Percentiles rank a stretch among this genome's conserved stretches.
Evolutionary conservation across 2,113 vertebrate genomes (phyloP).

Genomic region (Alouatta palliata): DNA sequence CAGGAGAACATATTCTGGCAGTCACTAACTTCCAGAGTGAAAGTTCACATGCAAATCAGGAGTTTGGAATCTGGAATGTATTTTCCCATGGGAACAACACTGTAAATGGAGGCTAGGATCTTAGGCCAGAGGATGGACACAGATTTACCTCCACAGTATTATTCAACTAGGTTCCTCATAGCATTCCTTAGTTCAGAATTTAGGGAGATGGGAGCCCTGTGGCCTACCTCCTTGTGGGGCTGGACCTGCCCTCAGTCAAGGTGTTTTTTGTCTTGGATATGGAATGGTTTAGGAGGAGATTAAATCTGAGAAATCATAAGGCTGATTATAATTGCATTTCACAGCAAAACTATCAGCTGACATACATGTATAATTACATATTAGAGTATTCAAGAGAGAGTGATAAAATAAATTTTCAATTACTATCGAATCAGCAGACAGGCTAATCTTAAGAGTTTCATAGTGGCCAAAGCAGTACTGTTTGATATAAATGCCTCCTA

Average conservation of each 20-base stretch:
- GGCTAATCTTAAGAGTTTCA: neutral
- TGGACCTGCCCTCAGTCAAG: neutral
- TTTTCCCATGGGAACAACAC: slow-evolving; percentile 32
- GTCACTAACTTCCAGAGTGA: neutral
- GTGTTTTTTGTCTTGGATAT: neutral
- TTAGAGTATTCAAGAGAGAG: neutral
- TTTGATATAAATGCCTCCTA: neutral
- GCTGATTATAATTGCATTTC: slow-evolving; percentile 4
- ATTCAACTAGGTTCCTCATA: neutral
- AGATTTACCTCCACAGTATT: neutral
- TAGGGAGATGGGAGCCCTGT: neutral
- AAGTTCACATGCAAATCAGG: neutral
- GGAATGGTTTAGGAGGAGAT: neutral
- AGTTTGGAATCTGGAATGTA: slow-evolving; percentile 44
- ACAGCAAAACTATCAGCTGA: neutral
- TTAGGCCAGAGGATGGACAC: neutral
- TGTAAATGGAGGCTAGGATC: neutral
- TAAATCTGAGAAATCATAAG: neutral
- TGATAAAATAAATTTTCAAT: neutral
- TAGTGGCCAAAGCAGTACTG: neutral
- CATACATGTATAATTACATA: neutral
- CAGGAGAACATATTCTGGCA: neutral
- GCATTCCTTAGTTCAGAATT: neutral
- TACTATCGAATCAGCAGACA: neutral
- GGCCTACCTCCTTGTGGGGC: neutral